Conservation (phyloP, 2,888 invertebrate genomes). For the Meganola albula region DNA sequence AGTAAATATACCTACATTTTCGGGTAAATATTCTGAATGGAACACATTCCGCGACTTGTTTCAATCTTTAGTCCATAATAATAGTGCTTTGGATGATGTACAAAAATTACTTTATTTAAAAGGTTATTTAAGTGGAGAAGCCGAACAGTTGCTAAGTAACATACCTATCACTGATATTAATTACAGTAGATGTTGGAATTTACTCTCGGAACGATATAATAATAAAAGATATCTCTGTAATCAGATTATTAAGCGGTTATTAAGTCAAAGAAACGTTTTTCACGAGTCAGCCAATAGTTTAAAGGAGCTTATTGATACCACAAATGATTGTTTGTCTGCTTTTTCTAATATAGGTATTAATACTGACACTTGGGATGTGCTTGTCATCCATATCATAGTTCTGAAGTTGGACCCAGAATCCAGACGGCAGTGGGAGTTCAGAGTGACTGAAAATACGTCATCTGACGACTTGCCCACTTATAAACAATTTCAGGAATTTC, state of each 20-base stretch:
- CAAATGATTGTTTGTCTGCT: constrained; percentile 20
- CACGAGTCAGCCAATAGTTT: constrained; percentile 15
- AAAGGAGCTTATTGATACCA: constrained; percentile 26
- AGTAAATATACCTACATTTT: constrained; percentile 12
- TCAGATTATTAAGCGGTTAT: too few species aligned
- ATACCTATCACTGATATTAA: too few species aligned
- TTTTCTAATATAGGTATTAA: constrained; percentile 16
- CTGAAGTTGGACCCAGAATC: constrained; percentile 21
- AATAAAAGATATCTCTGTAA: too few species aligned
- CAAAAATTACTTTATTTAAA: constrained; percentile 19
- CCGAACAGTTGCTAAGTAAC: constrained; percentile 14
- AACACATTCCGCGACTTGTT: constrained; percentile 15
- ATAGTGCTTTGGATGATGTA: constrained; percentile 8
- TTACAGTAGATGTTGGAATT: too few species aligned
- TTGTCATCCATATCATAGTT: constrained; percentile 16
- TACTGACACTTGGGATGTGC: constrained; percentile 17
- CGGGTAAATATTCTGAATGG: constrained; percentile 16
- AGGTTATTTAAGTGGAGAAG: constrained; percentile 16
- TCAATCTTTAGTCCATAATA: constrained; percentile 11
- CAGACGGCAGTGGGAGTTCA: constrained; percentile 22
- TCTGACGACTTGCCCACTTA: too few species aligned
- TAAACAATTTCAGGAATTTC: too few species aligned
- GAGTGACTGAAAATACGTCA: too few species aligned
- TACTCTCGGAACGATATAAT: too few species aligned
- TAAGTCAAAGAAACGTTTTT: too few species aligned